A percentile compares a stretch with the other conserved stretches of the same genome.
These are phyloP conservation scores for Orestias chungarensis DNA, from an alignment of 2,797 vertebrate species.

Conservation along the genomic window DNA sequence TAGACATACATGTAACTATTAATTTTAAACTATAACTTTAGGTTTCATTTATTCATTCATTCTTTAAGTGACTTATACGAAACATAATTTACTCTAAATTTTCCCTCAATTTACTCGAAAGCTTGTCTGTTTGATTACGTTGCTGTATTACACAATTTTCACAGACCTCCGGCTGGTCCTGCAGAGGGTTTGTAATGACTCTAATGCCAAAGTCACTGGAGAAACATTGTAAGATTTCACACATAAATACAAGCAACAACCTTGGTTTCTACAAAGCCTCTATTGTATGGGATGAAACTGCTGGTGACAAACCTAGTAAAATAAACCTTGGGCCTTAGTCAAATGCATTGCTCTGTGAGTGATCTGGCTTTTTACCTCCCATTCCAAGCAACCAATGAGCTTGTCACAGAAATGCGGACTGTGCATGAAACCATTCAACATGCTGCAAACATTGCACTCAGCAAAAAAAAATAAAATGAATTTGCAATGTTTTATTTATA, in stretches of 20 bases:
- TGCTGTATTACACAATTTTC: constrained; percentile 32
- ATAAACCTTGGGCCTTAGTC: constrained; percentile 30
- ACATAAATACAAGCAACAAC: constrained; percentile 41
- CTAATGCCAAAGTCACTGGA: neutral
- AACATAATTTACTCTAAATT: neutral
- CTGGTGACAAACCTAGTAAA: constrained; percentile 25
- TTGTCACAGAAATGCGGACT: constrained; percentile 49
- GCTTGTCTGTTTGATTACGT: neutral
- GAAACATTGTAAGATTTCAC: constrained; percentile 17
- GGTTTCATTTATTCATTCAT: neutral
- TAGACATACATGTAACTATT: too few relatives aligned
- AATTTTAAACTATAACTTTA: neutral
- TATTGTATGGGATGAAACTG: constrained; percentile 25
- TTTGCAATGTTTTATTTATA: constrained; percentile 64
- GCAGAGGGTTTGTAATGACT: too few relatives aligned
- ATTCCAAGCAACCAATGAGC: constrained; percentile 53
- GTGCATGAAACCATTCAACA: constrained; percentile 42
- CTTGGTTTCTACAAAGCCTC: constrained; percentile 12
- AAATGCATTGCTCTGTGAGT: constrained; percentile 39
- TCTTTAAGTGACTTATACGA: neutral
- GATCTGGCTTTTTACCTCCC: constrained; percentile 50
- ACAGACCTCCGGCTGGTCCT: constrained; percentile 28
- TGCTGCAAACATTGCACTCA: constrained; percentile 48
- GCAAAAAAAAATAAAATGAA: constrained; percentile 46
- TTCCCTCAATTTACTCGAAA: too few relatives aligned